Evolutionary conservation across 2,797 vertebrate species (phyloP), one percentile per base, ranked within the genome.

Genomic region (Semaprochilodus insignis): DNA sequence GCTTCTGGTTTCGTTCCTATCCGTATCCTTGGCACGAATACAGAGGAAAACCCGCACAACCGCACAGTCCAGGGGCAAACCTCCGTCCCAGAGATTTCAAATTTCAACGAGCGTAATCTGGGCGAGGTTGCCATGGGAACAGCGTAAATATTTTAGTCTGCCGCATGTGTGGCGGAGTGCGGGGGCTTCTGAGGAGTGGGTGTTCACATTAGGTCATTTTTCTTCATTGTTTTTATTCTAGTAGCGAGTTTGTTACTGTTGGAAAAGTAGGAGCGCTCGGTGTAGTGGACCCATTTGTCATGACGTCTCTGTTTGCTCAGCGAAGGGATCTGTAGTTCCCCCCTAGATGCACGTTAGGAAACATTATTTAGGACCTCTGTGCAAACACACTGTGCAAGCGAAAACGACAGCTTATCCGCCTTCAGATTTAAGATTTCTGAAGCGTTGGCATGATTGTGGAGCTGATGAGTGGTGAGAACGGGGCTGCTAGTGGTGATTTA

Each of bases 131-230:
- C 85, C 89, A 87, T 87, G 90, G 89, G 85, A 92, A 91, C 93
- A 14, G 62, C 81, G 87, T 93, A 92, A 94, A 94, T 94, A 91
- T 93, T 93, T 93, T 80, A 88, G 52, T 17, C 21, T 62, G 65
- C 71, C 11, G 80, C 84, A 85, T 84, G 62, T 79, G 67, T 71
- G 57, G 52, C n/a, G 57, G 73, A 75, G 60, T 54, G 81, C 55
- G 23, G 74, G 82, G 21, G 63, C 71, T 69, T 16, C 55, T 76
- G 36, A 65, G 51, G 31, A 15, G 19, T 21, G 36, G 51, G 51
- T 57, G 40, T 82, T 76, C 60, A 74, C 73, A 67, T 54, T 40
- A 85, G 74, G 67, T 79, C 73, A 59, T 85, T 55, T 74, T 59
- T 81, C 62, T 81, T 79, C 11, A 48, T 34, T 23, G 16, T 16